Conservation (phyloP, 2,113 vertebrate genomes). For the Oreochromis spilurus region DNA sequence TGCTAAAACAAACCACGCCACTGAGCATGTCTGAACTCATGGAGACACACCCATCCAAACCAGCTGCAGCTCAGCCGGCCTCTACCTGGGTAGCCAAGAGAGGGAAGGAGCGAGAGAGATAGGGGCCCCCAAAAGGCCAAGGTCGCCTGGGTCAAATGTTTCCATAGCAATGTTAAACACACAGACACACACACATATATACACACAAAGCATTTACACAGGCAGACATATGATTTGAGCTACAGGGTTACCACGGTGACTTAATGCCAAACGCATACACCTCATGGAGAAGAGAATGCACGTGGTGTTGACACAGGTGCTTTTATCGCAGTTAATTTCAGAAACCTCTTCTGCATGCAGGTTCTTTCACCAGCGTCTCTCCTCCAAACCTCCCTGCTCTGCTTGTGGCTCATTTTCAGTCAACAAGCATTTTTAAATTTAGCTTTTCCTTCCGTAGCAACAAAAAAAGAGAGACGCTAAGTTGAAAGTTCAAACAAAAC, state of each 20-base stretch:
- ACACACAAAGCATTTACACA: not conserved
- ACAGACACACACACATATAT: not conserved
- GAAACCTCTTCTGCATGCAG: not conserved
- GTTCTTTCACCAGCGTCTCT: not conserved
- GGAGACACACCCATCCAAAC: constrained; percentile 68
- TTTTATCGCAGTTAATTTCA: not conserved
- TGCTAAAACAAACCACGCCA: constrained; percentile 18
- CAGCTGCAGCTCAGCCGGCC: constrained; percentile 43
- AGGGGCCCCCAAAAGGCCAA: constrained; percentile 47
- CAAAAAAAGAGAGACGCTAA: not conserved
- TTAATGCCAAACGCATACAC: not conserved
- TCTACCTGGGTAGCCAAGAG: constrained; percentile 1
- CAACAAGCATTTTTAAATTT: not conserved
- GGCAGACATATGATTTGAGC: constrained; percentile 18
- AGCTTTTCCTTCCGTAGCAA: not conserved
- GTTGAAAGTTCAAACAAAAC: not conserved
- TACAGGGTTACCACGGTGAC: constrained; percentile 20
- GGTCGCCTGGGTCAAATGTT: constrained; percentile 31
- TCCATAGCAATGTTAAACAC: constrained; percentile 26
- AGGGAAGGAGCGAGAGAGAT: constrained; percentile 31
- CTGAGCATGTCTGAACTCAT: constrained; percentile 51
- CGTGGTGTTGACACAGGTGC: not conserved
- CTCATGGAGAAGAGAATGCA: not conserved
- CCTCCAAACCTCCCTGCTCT: not conserved
- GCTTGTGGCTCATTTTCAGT: not conserved